Evolutionary conservation across 2,797 vertebrate genomes (phyloP).

Genomic region (Pristis pectinata): DNA sequence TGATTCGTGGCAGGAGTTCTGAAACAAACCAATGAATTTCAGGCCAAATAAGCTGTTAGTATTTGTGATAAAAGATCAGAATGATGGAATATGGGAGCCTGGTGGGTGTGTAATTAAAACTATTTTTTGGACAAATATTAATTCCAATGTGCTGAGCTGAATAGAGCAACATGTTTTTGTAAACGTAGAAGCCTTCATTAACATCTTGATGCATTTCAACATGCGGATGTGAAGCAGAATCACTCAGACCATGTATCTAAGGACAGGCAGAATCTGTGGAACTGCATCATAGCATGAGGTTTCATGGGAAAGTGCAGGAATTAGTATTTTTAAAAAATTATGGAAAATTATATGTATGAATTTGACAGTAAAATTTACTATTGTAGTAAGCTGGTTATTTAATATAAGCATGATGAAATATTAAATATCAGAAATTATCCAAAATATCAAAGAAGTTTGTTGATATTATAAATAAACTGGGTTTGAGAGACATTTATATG

Average conservation of each 20-base stretch:
- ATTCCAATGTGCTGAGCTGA: background rate
- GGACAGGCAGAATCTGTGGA: background rate
- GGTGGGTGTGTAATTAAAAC: background rate
- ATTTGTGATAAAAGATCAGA: background rate
- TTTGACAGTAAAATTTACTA: background rate
- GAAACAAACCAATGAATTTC: background rate
- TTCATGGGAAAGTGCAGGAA: background rate
- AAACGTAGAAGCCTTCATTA: background rate
- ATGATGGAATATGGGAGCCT: background rate
- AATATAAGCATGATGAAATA: background rate
- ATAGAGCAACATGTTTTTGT: background rate
- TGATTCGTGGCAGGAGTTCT: background rate
- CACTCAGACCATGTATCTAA: no score
- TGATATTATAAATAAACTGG: background rate
- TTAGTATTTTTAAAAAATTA: background rate
- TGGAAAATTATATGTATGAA: background rate
- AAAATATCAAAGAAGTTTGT: background rate
- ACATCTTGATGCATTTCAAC: background rate
- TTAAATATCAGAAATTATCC: background rate
- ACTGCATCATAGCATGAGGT: background rate
- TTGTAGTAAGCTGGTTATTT: background rate
- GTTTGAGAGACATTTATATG: background rate
- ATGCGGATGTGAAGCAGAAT: background rate
- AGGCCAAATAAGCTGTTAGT: background rate
- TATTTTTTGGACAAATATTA: background rate